These are phyloP conservation scores for Rynchops niger DNA, from an alignment of 2,113 vertebrate species.

Conservation along the genomic window DNA sequence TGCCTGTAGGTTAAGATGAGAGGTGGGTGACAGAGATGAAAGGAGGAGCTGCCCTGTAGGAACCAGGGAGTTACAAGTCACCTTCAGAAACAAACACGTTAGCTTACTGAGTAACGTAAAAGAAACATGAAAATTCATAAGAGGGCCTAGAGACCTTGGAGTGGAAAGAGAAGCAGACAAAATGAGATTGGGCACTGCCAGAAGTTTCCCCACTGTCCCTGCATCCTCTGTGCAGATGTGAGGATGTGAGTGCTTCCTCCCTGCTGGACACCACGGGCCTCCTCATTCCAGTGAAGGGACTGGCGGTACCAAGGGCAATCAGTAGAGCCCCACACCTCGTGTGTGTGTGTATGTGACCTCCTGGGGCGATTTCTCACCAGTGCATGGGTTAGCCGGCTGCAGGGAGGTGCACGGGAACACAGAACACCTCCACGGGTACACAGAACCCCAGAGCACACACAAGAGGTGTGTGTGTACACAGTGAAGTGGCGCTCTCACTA, in stretches of 20 bases:
- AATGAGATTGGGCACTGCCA: background rate
- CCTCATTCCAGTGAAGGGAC: too few relatives aligned
- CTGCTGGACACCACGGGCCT: background rate
- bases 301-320: background rate
- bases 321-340: background rate
- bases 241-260: background rate
- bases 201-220: background rate
- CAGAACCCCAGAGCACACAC: background rate
- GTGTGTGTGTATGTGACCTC: background rate
- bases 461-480: background rate
- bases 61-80: background rate
- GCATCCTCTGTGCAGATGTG: background rate
- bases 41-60: background rate
- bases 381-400: background rate
- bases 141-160: background rate
- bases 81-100: fast-evolving
- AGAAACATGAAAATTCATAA: background rate
- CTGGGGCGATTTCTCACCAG: background rate
- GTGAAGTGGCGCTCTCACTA: background rate
- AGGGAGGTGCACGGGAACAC: background rate
- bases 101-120: background rate
- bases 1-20: background rate
- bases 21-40: background rate
- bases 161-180: background rate
- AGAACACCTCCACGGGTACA: background rate